A percentile compares a stretch with the other conserved stretches of the same genome.
These are phyloP conservation scores for Hypena proboscidalis DNA, from an alignment of 2,888 invertebrate species.

Conservation along the genomic window DNA sequence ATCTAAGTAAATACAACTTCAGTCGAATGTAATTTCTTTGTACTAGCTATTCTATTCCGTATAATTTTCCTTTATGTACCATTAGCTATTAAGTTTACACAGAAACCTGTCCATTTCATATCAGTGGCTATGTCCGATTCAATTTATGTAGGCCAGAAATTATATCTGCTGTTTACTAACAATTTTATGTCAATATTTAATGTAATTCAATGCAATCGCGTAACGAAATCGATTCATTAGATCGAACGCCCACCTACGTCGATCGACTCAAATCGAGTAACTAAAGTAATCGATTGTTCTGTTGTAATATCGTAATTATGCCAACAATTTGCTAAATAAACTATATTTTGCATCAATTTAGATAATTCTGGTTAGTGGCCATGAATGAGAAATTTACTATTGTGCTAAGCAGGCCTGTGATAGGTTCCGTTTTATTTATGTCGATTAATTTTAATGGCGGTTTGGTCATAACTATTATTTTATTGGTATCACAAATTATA, in stretches of 20 bases:
- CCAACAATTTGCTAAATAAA: constrained; percentile 37
- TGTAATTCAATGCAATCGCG: constrained; percentile 30
- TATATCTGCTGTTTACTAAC: constrained; percentile 19
- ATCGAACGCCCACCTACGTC: constrained; percentile 42
- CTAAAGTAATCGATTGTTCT: constrained; percentile 25
- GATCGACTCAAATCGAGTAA: constrained; percentile 25
- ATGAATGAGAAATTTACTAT: constrained; percentile 25
- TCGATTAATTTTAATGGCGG: constrained; percentile 3
- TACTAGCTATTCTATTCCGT: no score
- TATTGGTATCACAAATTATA: no score
- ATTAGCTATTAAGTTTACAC: background rate
- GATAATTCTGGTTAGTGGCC: constrained; percentile 25
- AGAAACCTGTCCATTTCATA: background rate
- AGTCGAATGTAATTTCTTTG: no score
- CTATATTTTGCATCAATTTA: constrained; percentile 33
- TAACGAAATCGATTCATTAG: constrained; percentile 38
- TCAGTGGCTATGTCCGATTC: constrained; percentile 1
- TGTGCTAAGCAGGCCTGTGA: constrained; percentile 4
- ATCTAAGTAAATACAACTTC: no score
- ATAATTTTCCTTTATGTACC: no score
- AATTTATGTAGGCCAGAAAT: constrained; percentile 6
- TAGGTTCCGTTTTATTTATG: constrained; percentile 20
- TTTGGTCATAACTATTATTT: constrained; percentile 3
- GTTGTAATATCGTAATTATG: constrained; percentile 36
- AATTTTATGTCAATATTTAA: constrained; percentile 35